phyloP scores from a whole-genome alignment of 2,113 vertebrate species.

The Mobula birostris region DNA sequence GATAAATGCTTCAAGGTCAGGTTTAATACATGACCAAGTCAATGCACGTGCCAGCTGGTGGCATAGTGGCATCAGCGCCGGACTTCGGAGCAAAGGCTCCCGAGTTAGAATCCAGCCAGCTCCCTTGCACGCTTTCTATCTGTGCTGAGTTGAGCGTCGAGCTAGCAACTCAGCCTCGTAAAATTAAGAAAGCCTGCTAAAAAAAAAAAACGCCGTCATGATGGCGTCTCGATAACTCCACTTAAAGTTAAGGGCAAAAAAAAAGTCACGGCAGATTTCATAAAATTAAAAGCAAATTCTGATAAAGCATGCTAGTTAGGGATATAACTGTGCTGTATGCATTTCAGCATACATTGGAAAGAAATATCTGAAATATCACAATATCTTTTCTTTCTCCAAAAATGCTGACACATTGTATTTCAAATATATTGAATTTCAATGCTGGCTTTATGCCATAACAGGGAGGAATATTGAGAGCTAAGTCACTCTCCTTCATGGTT shows the following conservation, averaged over 20 bases:
- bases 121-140: too few species aligned
- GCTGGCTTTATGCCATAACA: neutral
- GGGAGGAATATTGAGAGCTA: neutral
- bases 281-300: neutral
- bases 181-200: too few species aligned
- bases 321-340: neutral
- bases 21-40: neutral
- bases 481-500: neutral
- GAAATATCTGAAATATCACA: neutral
- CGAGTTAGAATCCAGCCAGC: too few species aligned
- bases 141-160: too few species aligned
- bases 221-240: too few species aligned
- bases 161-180: too few species aligned
- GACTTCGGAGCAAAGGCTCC: too few species aligned
- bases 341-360: neutral
- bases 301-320: neutral
- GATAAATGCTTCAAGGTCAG: neutral
- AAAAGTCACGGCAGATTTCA: neutral
- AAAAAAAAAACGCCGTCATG: too few species aligned
- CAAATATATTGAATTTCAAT: neutral
- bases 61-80: too few species aligned
- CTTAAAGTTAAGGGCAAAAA: too few species aligned
- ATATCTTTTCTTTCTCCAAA: too few species aligned
- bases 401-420: neutral
- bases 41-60: neutral